These are phyloP conservation scores for Spheniscus humboldti DNA, from an alignment of 2,797 vertebrate species.

Conservation along the genomic window DNA sequence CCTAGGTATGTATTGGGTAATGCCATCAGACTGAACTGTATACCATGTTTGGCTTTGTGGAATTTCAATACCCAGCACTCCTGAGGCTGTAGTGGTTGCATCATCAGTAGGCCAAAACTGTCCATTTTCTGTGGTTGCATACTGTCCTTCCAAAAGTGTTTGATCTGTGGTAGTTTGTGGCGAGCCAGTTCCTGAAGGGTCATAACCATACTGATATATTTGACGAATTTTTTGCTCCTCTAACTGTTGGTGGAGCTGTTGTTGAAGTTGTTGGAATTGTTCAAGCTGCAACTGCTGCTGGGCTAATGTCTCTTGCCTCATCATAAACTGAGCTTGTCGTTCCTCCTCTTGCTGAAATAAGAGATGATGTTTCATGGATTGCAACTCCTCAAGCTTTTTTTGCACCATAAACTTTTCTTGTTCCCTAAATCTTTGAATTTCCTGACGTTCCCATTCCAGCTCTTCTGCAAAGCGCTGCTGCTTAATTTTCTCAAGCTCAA, in stretches of 20 bases:
- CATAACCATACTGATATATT: slow-evolving; percentile 89
- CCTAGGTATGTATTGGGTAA: slow-evolving; percentile 77
- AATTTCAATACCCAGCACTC: slow-evolving; percentile 76
- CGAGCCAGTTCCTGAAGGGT: slow-evolving; percentile 72
- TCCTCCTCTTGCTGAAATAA: slow-evolving; percentile 97
- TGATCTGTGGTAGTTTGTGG: slow-evolving; percentile 83
- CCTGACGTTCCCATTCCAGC: slow-evolving; percentile 96
- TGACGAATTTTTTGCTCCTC: slow-evolving; percentile 95
- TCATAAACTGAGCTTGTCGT: slow-evolving; percentile 93
- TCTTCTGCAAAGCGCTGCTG: slow-evolving; percentile 96
- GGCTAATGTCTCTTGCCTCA: slow-evolving; percentile 93
- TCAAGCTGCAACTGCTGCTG: slow-evolving; percentile 95
- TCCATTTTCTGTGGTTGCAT: slow-evolving; percentile 82
- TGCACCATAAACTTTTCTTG: slow-evolving; percentile 98
- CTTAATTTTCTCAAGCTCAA: slow-evolving; percentile 96
- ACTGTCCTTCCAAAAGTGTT: slow-evolving; percentile 85
- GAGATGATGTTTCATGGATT: slow-evolving; percentile 96
- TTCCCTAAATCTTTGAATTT: slow-evolving; percentile 97
- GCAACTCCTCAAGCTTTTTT: slow-evolving; percentile 95
- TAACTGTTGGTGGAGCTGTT: slow-evolving; percentile 94
- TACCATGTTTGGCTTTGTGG: slow-evolving; percentile 80
- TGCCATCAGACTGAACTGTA: slow-evolving; percentile 77
- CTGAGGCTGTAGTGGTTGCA: slow-evolving; percentile 76
- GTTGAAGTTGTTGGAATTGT: slow-evolving; percentile 95
- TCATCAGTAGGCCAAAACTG: slow-evolving; percentile 94